Conservation (phyloP, 2,797 vertebrate species). For the Sarcoramphus papa region DNA sequence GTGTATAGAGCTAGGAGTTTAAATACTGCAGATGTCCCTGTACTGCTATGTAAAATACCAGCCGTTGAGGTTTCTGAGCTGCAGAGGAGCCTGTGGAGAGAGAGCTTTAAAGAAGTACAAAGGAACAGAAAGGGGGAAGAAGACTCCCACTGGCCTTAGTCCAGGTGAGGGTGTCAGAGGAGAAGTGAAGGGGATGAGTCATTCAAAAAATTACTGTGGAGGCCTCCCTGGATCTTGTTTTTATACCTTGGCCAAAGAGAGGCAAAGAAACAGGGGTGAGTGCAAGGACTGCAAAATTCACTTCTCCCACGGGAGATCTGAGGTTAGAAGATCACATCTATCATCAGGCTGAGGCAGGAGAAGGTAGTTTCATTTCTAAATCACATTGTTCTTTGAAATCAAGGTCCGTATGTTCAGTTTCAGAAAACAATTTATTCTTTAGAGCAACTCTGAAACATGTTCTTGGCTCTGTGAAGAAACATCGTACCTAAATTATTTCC, state of each 20-base stretch:
- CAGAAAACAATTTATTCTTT: neutral
- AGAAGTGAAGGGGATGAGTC: neutral
- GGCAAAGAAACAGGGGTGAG: neutral
- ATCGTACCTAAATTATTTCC: neutral
- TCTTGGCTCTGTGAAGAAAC: neutral
- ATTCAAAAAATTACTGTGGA: neutral
- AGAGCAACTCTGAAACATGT: neutral
- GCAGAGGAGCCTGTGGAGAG: neutral
- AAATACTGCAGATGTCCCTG: neutral
- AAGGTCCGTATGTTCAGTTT: neutral
- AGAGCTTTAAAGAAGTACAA: neutral
- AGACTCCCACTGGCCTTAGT: neutral
- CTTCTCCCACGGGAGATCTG: neutral
- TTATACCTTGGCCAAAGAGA: neutral
- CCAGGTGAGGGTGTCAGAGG: neutral
- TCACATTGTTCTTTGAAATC: neutral
- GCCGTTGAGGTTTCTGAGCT: neutral
- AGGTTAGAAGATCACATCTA: neutral
- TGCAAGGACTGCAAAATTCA: neutral
- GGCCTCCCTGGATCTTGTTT: neutral
- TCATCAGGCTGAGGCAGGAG: neutral
- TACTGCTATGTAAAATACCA: accelerated
- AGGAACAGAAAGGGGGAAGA: neutral
- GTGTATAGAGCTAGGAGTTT: neutral
- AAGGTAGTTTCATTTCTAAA: neutral